phyloP scores from a whole-genome alignment of 2,113 vertebrate species.

The Gymnogyps californianus region DNA sequence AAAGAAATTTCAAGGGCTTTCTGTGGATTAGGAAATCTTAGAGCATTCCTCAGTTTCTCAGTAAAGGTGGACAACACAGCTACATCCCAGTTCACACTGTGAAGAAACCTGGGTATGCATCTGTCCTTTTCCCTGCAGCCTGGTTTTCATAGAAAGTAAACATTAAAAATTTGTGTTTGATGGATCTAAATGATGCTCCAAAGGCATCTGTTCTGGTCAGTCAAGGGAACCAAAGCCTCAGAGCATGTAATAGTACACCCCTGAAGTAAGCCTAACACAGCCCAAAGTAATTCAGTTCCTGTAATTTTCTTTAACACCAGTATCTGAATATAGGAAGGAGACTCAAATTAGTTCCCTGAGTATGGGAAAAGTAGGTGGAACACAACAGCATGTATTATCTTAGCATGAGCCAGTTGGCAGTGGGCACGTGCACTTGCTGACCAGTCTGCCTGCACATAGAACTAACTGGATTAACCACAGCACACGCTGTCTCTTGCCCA shows the following conservation, averaged over 20 bases:
- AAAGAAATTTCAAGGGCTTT: background rate
- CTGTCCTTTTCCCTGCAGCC: background rate
- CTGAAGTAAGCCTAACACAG: background rate
- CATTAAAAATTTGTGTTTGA: background rate
- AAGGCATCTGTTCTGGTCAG: background rate
- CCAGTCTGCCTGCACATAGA: background rate
- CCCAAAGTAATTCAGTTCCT: background rate
- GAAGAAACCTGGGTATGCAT: background rate
- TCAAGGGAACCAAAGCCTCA: background rate
- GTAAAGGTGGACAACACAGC: background rate
- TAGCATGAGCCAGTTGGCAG: background rate
- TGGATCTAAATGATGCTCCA: background rate
- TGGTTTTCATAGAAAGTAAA: background rate
- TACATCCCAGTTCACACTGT: background rate
- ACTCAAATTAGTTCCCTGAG: background rate
- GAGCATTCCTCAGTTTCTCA: background rate
- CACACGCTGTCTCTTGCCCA: background rate
- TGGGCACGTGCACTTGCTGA: background rate
- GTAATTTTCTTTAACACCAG: background rate
- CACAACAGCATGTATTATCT: background rate
- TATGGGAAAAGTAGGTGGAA: background rate
- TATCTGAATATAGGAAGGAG: background rate
- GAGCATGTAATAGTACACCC: background rate
- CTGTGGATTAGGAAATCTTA: background rate
- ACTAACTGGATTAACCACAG: background rate